These are phyloP conservation scores for Zootermopsis nevadensis DNA, from an alignment of 2,888 invertebrate genomes.

Conservation along the genomic window DNA sequence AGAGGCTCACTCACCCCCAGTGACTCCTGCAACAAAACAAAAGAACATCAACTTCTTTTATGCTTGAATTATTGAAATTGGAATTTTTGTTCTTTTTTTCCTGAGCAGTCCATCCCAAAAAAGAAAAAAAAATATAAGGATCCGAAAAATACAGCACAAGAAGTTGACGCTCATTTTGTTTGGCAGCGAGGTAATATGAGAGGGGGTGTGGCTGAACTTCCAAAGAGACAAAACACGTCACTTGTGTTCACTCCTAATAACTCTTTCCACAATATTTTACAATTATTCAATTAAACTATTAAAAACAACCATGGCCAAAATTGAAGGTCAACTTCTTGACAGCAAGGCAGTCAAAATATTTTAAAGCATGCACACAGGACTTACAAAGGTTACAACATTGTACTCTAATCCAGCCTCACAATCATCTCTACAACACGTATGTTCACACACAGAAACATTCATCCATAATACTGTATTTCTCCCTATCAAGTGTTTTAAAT, in stretches of 20 bases:
- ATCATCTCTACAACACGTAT: too few relatives aligned
- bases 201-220: conserved; percentile 48
- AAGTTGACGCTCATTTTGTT: conserved; percentile 92
- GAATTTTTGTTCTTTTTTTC: conserved; percentile 32
- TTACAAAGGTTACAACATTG: not conserved
- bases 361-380: conserved; percentile 53
- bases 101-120: not conserved
- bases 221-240: conserved; percentile 19
- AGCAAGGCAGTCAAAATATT: conserved; percentile 63
- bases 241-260: conserved; percentile 36
- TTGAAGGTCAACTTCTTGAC: conserved; percentile 97
- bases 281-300: conserved; percentile 49
- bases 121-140: conserved; percentile 42
- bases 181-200: conserved; percentile 63
- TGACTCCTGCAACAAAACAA: conserved; percentile 93
- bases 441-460: too few relatives aligned
- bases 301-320: conserved; percentile 87
- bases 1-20: conserved; percentile 76
- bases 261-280: conserved; percentile 35
- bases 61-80: conserved; percentile 44
- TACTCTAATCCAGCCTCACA: too few relatives aligned
- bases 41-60: conserved; percentile 93
- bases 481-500: too few relatives aligned
- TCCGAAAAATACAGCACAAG: conserved; percentile 66
- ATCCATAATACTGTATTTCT: too few relatives aligned